Evolutionary conservation across 2,113 vertebrate species (phyloP), one percentile per base, ranked within the genome.

Genomic region (Tupaia tana): DNA sequence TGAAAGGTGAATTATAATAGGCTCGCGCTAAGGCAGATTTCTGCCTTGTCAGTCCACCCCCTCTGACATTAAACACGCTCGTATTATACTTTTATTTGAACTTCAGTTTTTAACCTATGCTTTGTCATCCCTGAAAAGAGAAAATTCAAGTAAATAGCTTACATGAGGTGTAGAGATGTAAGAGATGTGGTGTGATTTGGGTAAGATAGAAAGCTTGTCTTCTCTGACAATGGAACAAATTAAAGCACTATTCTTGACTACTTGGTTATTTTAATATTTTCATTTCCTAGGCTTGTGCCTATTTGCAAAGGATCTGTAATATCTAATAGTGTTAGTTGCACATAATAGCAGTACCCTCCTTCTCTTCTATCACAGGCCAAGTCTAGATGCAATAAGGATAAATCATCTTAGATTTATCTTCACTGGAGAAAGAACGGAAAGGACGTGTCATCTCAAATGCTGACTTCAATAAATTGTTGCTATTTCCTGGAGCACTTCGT

Each of bases 401-500:
- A 91, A 58, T 58, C 11, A 73, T 64, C 69, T 87, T 86, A 85
- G 18, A 52, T 79, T 92, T 90, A 82, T 96, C 89, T 69, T 29
- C 15, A 59, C 3, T 22, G 27, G 52, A 58, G 25, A 14, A 82
- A 95, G 27, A 88, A 70, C 52, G 77, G 66, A 16, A 82, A 77
- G 77, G 34, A 61, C 74, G 58, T 16, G 31, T 14, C 31, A 83
- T 29, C 24, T 82, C 16, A 86, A 54, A 20, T 64, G 27, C 59
- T 13, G 69, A 7, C 18, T 52, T 84, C 27, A 87, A 88, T 43
- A 6, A 64, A 24, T 71, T 29, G 22, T 27, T 22, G 24, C 56
- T 34, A 15, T 71, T 89, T 91, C 58, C 61, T 86, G 54, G 31
- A 59, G 27, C 10, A 22, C n/a, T 58, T 3, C 24, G n/a, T 43